Percentiles rank a stretch among this genome's conserved stretches.
phyloP scores from a whole-genome alignment of 1,140 invertebrate species.

The Cydia strobilella region DNA sequence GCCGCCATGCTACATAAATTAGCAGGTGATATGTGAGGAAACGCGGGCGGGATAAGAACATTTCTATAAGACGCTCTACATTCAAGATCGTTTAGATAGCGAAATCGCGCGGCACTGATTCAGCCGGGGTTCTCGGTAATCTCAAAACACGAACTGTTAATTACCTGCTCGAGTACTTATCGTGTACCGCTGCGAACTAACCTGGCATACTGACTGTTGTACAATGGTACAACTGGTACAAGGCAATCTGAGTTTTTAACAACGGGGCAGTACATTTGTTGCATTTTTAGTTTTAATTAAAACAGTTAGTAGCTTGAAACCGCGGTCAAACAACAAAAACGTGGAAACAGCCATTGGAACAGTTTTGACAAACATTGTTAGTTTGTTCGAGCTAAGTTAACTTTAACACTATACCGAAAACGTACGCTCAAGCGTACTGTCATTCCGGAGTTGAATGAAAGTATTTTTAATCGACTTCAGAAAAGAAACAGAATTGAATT shows the following conservation, averaged over 20 bases:
- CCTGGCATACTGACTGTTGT: neutral
- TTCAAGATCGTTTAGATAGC: slow-evolving; percentile 46
- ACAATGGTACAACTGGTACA: slow-evolving; percentile 4
- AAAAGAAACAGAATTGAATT: neutral
- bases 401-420: neutral
- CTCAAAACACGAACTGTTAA: slow-evolving; percentile 32
- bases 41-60: slow-evolving; percentile 45
- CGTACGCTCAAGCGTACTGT: neutral
- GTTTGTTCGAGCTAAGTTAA: neutral
- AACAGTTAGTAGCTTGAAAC: slow-evolving; percentile 19
- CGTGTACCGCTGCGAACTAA: slow-evolving; percentile 30
- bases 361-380: slow-evolving; percentile 16
- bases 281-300: slow-evolving; percentile 28
- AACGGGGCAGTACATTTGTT: slow-evolving; percentile 19
- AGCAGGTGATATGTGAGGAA: slow-evolving; percentile 64
- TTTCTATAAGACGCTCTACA: slow-evolving; percentile 42
- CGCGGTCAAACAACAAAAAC: slow-evolving; percentile 23
- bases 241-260: slow-evolving; percentile 21
- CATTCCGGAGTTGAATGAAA: neutral
- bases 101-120: slow-evolving; percentile 39
- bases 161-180: slow-evolving; percentile 13
- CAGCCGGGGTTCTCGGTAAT: slow-evolving; percentile 30
- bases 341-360: slow-evolving; percentile 18
- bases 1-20: slow-evolving; percentile 64
- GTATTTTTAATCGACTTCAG: neutral